A percentile compares a stretch with the other conserved stretches of the same genome.
Conservation (phyloP, 2,888 invertebrate species). For the Pomacea canaliculata region DNA sequence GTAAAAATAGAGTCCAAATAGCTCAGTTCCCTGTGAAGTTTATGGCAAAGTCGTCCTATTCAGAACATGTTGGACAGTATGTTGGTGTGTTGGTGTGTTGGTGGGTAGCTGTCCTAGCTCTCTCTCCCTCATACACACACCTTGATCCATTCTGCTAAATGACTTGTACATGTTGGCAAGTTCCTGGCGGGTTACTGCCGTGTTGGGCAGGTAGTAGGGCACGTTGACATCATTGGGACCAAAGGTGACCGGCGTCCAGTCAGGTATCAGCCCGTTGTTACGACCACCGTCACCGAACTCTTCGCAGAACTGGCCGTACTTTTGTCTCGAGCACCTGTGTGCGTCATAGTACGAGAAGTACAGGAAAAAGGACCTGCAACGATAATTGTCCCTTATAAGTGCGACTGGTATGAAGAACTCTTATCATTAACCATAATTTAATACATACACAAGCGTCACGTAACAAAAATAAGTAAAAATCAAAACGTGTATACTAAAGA, state of each 20-base stretch:
- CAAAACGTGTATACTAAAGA: no score
- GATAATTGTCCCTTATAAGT: background rate
- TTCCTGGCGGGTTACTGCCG: slow-evolving; percentile 83
- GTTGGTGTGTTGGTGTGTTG: no score
- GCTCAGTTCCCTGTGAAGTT: no score
- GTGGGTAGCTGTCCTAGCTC: no score
- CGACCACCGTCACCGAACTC: slow-evolving; percentile 61
- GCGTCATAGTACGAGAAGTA: slow-evolving; percentile 32
- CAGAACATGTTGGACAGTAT: no score
- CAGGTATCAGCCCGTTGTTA: slow-evolving; percentile 84
- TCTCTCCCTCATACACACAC: slow-evolving; percentile 67
- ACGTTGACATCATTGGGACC: slow-evolving; percentile 84
- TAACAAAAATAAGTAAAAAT: no score
- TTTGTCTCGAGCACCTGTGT: slow-evolving; percentile 17
- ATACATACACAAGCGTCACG: no score
- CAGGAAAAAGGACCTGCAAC: slow-evolving; percentile 30
- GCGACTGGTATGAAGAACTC: no score
- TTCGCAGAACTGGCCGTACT: slow-evolving; percentile 30
- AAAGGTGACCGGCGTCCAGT: slow-evolving; percentile 91
- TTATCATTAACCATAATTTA: no score
- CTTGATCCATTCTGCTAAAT: slow-evolving; percentile 90
- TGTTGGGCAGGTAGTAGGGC: slow-evolving; percentile 84
- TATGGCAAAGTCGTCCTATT: no score
- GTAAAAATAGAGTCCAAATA: no score
- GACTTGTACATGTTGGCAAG: slow-evolving; percentile 91